Evolutionary conservation across 2,113 vertebrate genomes (phyloP), one percentile per base, ranked within the genome.

Genomic region (Glaucomys volans): DNA sequence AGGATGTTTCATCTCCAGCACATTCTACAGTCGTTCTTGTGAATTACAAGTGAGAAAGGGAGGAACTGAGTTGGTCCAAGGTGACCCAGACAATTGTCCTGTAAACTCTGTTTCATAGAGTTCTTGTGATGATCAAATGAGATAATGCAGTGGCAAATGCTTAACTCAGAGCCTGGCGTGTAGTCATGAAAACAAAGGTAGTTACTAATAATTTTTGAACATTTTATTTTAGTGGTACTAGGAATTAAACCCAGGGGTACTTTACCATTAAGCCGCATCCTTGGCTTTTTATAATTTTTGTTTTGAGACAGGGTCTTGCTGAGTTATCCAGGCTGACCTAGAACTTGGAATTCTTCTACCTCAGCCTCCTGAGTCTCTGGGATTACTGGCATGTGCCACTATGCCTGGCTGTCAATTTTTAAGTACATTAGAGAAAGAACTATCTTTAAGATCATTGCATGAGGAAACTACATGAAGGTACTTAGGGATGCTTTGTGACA

Each of bases 91-190:
- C 37, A 62, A 76, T 28, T 72, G 72, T 26, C 8, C 28, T 72
- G 28, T 10, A 71, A 66, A 52, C 37, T 59, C 16, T 32, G 82
- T 54, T 24, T 92, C 40, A 2, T 37, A 81, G 66, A 3, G 40
- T 66, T 92, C 85, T 90, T 44, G 2, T 75, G 75, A 75, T 92
- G 37, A 87, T 77, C 59, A 90, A 59, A 92, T 50, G 62, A 76
- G 81, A 50, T 71, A 50, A 3, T 13, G 1, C 66, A 79, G 92
- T 37, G 50, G 44, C 35, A 69, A 96, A 66, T 62, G 10, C 57
- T 80, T 84, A 90, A 28, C 50, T 91, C 3, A 72, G 66, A 86
- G 35, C 59, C 76, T 71, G 37, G n/a, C 37, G 69, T n/a, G 9
- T 57, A 76, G 24, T 47, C 24, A 18, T 67, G 32, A 59, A 35